phyloP scores from a whole-genome alignment of 1,140 invertebrate genomes.

The Theocolax elegans region DNA sequence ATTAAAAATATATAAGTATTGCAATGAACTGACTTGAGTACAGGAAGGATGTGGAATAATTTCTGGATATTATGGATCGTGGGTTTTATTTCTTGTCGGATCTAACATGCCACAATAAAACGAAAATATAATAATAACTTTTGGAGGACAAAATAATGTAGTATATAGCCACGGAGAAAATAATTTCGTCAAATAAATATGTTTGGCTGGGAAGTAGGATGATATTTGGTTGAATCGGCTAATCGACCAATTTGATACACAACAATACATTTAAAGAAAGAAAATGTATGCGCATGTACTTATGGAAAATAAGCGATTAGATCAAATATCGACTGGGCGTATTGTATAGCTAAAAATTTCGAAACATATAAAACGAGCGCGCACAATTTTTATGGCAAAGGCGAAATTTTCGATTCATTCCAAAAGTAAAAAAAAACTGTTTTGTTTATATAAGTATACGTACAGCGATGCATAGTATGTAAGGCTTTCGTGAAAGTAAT shows the following conservation, averaged over 20 bases:
- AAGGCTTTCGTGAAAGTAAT: constrained; percentile 32
- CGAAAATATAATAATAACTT: constrained; percentile 10
- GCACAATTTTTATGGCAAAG: not conserved
- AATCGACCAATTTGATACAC: no score
- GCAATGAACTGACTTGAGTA: constrained; percentile 4
- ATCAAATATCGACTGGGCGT: no score
- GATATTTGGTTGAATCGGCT: no score
- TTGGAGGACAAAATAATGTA: not conserved
- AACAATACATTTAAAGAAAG: no score
- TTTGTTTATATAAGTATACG: not conserved
- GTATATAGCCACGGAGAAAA: no score
- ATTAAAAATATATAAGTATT: constrained; percentile 36
- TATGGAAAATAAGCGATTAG: no score
- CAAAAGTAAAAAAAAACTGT: constrained; percentile 25
- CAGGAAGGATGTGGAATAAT: not conserved
- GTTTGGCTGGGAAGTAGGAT: no score
- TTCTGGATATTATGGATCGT: not conserved
- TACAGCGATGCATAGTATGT: not conserved
- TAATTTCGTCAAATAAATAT: no score
- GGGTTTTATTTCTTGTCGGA: no score
- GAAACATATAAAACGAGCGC: not conserved
- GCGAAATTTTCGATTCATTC: no score
- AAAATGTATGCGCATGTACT: no score
- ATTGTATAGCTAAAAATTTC: no score
- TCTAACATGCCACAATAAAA: constrained; percentile 15